phyloP scores from a whole-genome alignment of 2,113 vertebrate species.

The Himantopus leucocephalus region DNA sequence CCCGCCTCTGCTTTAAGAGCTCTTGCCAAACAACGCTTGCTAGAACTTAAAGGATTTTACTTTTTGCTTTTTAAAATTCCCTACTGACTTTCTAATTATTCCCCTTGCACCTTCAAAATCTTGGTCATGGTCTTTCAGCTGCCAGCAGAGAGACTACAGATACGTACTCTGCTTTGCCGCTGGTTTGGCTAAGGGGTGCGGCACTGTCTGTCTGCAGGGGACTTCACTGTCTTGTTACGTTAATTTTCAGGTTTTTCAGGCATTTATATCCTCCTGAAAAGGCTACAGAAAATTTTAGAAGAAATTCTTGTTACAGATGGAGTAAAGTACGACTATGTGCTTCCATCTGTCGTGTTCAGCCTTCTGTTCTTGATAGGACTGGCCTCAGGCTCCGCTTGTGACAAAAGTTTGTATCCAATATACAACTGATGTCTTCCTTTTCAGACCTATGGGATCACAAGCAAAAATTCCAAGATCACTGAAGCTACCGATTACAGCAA shows the following conservation, averaged over 20 bases:
- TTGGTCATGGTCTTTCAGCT: not conserved
- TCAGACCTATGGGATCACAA: rapidly evolving
- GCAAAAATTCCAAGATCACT: not conserved
- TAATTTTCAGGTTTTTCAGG: not conserved
- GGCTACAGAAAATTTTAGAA: not conserved
- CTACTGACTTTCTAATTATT: not conserved
- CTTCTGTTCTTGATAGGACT: not conserved
- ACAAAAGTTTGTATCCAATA: not conserved
- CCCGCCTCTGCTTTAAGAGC: not conserved
- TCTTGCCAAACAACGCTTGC: not conserved
- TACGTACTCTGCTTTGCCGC: rapidly evolving
- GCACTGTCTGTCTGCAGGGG: not conserved
- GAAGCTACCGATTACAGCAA: not conserved
- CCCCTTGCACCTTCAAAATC: not conserved
- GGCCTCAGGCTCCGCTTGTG: not conserved
- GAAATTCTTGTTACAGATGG: not conserved
- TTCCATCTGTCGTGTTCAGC: not conserved
- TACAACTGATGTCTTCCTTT: not conserved
- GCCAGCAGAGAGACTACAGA: rapidly evolving
- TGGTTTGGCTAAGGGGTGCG: not conserved
- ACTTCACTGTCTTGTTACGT: not conserved
- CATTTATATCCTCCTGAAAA: not conserved
- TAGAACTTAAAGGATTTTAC: not conserved
- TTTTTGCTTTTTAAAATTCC: not conserved
- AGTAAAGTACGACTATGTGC: not conserved